Conservation (phyloP, 2,113 vertebrate genomes). For the Orthonyx spaldingii region DNA sequence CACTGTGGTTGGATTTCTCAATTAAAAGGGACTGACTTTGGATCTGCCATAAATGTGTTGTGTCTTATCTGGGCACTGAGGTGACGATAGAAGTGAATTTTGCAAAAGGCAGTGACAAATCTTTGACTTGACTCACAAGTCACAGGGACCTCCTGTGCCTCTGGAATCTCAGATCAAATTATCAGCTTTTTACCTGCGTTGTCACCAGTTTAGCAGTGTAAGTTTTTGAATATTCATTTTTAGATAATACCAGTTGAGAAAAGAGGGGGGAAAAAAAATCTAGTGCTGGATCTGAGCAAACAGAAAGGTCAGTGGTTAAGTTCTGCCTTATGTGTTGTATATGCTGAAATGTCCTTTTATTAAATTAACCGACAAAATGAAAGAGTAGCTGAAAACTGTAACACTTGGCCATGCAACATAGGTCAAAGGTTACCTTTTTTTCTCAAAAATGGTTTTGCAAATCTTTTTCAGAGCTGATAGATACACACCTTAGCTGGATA, state of each 20-base stretch:
- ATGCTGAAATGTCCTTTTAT: conserved; percentile 44
- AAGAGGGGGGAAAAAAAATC: background rate
- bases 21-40: background rate
- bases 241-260: background rate
- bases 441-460: conserved; percentile 85
- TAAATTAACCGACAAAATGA: conserved; percentile 14
- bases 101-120: background rate
- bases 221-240: background rate
- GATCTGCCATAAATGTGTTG: background rate
- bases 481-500: conserved; percentile 88
- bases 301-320: background rate
- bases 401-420: conserved; percentile 39
- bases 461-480: conserved; percentile 88
- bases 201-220: background rate
- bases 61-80: background rate
- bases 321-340: conserved; percentile 17
- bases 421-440: conserved; percentile 73
- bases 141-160: background rate
- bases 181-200: background rate
- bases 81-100: background rate
- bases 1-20: background rate
- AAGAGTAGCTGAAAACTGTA: conserved; percentile 35
- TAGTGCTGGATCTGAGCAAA: background rate
- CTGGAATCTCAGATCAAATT: background rate
- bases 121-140: background rate